These are phyloP conservation scores for Amphiprion ocellaris DNA, from an alignment of 2,113 vertebrate species.

Conservation along the genomic window DNA sequence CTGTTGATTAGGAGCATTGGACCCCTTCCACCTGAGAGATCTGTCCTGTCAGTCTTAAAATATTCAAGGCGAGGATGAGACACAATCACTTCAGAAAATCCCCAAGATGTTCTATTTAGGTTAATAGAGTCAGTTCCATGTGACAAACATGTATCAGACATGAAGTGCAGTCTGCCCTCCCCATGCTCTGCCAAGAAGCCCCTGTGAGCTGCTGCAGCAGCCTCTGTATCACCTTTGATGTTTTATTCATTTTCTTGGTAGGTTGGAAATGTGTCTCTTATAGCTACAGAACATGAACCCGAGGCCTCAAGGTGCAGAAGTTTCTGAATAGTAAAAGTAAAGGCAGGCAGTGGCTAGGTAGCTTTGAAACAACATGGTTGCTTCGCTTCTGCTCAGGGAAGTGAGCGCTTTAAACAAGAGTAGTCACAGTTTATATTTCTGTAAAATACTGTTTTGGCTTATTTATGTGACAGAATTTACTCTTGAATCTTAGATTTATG, in stretches of 20 bases:
- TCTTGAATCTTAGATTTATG: background rate
- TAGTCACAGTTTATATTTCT: background rate
- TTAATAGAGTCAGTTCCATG: constrained; percentile 39
- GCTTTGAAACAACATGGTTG: constrained; percentile 2
- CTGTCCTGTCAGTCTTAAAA: constrained; percentile 11
- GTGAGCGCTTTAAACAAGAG: background rate
- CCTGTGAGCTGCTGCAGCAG: constrained; percentile 35
- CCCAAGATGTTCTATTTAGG: constrained; percentile 30
- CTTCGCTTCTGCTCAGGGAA: background rate
- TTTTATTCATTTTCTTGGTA: constrained; percentile 71
- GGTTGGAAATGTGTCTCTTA: constrained; percentile 62
- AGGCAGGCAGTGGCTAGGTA: background rate
- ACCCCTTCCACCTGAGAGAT: constrained; percentile 18
- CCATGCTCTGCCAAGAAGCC: constrained; percentile 41
- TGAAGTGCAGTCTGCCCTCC: constrained; percentile 40
- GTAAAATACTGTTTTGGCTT: background rate
- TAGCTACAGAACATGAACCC: constrained; percentile 30
- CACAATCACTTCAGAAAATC: constrained; percentile 33
- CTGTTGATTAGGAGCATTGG: constrained; percentile 19
- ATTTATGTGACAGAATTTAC: background rate
- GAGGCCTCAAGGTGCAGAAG: background rate
- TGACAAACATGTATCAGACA: constrained; percentile 71
- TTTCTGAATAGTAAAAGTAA: constrained; percentile 38
- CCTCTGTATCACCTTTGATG: constrained; percentile 53
- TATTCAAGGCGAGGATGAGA: constrained; percentile 12